Conservation (phyloP, 2,797 vertebrate species). For the Crocidura indochinensis region DNA sequence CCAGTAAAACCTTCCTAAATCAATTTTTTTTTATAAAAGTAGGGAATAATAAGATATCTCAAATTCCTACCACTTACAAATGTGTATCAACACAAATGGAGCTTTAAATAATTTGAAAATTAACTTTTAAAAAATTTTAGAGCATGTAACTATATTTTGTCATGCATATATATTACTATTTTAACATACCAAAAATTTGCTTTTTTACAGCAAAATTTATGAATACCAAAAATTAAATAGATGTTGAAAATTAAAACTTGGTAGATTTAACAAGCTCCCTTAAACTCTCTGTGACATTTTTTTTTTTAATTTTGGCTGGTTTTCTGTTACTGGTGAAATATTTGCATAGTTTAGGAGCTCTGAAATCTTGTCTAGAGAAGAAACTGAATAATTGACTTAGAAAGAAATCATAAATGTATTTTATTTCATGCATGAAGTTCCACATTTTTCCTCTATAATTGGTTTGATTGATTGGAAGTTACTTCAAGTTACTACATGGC, state of each 20-base stretch:
- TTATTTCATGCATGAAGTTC: background rate
- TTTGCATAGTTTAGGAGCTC: background rate
- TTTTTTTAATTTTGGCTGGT: background rate
- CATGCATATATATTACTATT: background rate
- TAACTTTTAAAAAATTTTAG: constrained; percentile 35
- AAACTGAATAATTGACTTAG: background rate
- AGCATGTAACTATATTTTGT: background rate
- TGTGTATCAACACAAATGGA: background rate
- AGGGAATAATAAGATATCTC: background rate
- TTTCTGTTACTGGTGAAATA: background rate
- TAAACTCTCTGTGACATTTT: background rate
- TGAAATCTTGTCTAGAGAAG: background rate
- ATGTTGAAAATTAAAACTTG: background rate
- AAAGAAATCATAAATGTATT: background rate
- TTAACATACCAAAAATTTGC: background rate
- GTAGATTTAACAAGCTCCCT: background rate
- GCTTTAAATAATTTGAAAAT: constrained; percentile 9
- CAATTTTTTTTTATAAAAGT: constrained; percentile 25
- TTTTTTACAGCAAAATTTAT: background rate
- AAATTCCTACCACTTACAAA: background rate
- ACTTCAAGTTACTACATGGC: background rate
- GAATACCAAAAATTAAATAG: background rate
- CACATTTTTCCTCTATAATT: background rate
- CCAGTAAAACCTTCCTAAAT: too few species aligned
- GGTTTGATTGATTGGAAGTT: background rate